Evolutionary conservation across 2,888 invertebrate species (phyloP), one percentile per base, ranked within the genome.

Genomic region (Dinocampus coccinellae): DNA sequence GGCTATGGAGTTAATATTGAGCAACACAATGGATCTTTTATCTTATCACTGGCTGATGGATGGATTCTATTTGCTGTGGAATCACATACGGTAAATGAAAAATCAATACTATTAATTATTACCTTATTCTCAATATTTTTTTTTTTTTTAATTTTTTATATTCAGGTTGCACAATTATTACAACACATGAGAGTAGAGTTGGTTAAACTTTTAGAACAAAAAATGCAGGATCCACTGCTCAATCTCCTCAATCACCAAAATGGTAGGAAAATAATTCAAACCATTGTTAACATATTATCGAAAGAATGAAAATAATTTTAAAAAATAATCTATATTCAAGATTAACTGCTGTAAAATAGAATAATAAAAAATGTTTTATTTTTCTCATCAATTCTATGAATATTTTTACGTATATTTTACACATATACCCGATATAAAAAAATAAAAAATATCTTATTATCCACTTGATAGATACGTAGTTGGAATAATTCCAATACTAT

Each of bases 11-110:
- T 95, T 16, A 90, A 91, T 22, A 92, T 95, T 69, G 93, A 93
- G 81, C 88, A 94, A 0, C 93, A 94, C 78, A 91, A 92, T 76
- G 94, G 93, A 0, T 91, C 91, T 9, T 94, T 94, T 75, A 91
- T 93, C 33, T 90, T 95, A 26, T 91, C 93, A 0, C 85, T 95
- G 33, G 95, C 94, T 85, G 93, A 93, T 78, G 94, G 94, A 3
- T 95, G 95, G 95, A 94, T 95, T 64, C 91, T 94, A 88, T 91
- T 95, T 80, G 92, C 93, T 85, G 93, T 94, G 0, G 92, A 93
- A 75, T 92, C 92, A 77, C 93, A 93, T 77, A 92, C 93, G 88
- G 93, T 93, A 85, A 85, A 84, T 70, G 65, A 33, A 68, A 33
- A 63, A 34, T 22, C 52, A 9, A 11, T 26, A 57, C 24, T 10